These are phyloP conservation scores for Nothobranchius kuhntae DNA, from an alignment of 2,113 vertebrate genomes.

Conservation along the genomic window DNA sequence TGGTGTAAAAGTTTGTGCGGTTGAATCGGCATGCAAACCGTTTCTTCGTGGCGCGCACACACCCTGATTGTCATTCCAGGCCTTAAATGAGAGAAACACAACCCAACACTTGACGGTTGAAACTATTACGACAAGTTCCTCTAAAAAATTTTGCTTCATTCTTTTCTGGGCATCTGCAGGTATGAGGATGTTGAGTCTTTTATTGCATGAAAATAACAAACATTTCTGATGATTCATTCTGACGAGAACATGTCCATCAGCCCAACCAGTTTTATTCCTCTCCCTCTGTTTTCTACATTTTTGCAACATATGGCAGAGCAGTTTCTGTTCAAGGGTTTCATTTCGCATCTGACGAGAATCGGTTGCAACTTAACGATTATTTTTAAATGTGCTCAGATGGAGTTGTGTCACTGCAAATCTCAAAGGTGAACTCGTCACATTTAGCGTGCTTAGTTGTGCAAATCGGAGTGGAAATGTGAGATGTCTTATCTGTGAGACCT, in stretches of 20 bases:
- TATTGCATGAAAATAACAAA: background rate
- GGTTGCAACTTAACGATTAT: background rate
- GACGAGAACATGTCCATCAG: background rate
- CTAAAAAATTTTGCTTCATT: background rate
- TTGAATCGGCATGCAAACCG: fast-evolving
- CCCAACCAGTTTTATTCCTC: background rate
- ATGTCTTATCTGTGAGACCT: background rate
- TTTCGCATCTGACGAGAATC: no score
- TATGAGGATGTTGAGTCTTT: conserved; percentile 41
- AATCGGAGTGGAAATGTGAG: background rate
- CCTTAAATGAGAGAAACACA: no score
- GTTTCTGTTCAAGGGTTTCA: no score
- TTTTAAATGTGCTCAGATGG: background rate
- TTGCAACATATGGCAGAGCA: no score
- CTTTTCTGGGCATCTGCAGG: conserved; percentile 2
- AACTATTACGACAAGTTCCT: background rate
- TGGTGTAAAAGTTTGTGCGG: background rate
- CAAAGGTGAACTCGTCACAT: no score
- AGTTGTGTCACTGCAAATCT: no score
- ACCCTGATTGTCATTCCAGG: background rate
- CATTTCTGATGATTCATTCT: background rate
- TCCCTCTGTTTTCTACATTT: background rate
- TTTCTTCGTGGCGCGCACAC: background rate
- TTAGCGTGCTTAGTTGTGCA: background rate
- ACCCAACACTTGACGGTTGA: background rate